Base-by-base conservation (phyloP, 2,113 vertebrate species). In the Atractosteus spatula region DNA sequence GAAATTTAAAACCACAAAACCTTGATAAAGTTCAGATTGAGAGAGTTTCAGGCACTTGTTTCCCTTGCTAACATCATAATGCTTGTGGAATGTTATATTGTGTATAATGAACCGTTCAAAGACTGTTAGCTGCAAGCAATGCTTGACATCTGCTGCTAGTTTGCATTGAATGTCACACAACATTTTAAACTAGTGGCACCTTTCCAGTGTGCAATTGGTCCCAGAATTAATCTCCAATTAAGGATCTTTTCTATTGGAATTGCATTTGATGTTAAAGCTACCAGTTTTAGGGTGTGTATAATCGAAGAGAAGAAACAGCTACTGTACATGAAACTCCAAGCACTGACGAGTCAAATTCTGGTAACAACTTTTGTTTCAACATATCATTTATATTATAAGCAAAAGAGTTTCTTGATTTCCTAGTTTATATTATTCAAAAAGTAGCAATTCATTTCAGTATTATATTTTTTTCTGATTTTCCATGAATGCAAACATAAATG, bases 91-190 rank as follows among this genome's bases (percentile, higher is more conserved):
- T 69, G 59, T 63, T 77, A 79, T 68, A 78, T 51, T 44, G 45
- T 54, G 5, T 77, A 74, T 78, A 71, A 76, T 78, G 72, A 78
- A 73, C 62, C 69, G 78, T 63, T 74, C 74, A 79, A 72, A 82
- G 64, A 61, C 72, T 78, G 77, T 77, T 75, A 54, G 69, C 29
- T 56, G 59, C 16, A 56, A 69, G 72, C 77, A 64, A 76, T 3
- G 8, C 8, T 66, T 75, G 69, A 87, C 89, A 90, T 91, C 87
- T 90, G 87, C 64, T 81, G 80, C 73, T 86, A 77, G 84, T 90
- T 87, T 86, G 66, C 67, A 0, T 14, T 71, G 68, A 66, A 75
- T 77, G 84, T 84, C 81, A 81, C 80, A 85, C 81, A 77, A 76
- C 81, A 74, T 29, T 68, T 77, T 12, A 55, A 73, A 82, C 80